Evolutionary conservation across 2,888 invertebrate species (phyloP), one percentile per base, ranked within the genome.

Genomic region (Cheilosia pagana): DNA sequence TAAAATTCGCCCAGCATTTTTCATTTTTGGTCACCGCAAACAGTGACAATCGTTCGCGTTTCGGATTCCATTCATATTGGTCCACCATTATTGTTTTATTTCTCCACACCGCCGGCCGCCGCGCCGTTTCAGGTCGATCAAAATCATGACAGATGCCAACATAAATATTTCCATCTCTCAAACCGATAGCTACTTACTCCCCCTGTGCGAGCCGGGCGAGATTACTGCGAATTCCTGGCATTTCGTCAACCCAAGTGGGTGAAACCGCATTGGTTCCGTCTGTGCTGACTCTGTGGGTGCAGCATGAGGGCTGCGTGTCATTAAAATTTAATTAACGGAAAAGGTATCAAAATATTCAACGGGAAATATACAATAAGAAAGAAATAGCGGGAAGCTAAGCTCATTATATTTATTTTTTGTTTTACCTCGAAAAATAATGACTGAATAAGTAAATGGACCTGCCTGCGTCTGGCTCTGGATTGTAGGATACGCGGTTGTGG

Each of bases 11-110:
- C 14, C 45, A 55, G 12, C 45, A 45, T 25, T 48, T 39, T 41
- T 50, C 14, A 53, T 28, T 52, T 68, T 52, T 76, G 59, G 65
- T 59, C 55, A 63, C 50, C 28, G 50, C 67, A 60, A 68, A 52
- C 60, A 52, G 28, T 50, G 57, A 25, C 65, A 23, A 39, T 21
- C 59, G 31, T 57, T 59, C 57, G 65, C 53, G 63, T 55, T 28
- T 43, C 21, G 28, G 63, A 50, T 50, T 31, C 28, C 59, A 50
- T 57, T 43, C 43, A 21, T 28, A 28, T 31, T n/a, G 19, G 55
- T 2, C 10, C 43, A 16, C 35, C 35, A 25, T 25, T 41, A 25
- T 28, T 43, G 21, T 10, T 14, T 21, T 48, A 10, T 3, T 12
- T 21, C 12, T 12, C 48, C 3, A 3, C 3, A 3, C 3, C 16